phyloP scores from a whole-genome alignment of 2,888 invertebrate genomes.

The Polydrusus cervinus region DNA sequence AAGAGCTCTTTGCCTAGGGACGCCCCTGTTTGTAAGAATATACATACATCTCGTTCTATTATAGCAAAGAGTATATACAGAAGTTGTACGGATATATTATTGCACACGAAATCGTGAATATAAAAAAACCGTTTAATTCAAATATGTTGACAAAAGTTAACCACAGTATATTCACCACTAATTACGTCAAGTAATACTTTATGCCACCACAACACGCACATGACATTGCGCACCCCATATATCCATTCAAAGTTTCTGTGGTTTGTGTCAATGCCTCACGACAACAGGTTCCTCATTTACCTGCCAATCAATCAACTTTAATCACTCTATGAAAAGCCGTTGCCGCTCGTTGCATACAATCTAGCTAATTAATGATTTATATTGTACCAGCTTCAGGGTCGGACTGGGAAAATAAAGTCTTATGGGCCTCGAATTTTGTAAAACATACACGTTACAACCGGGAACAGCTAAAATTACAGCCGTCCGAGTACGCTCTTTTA shows the following conservation, averaged over 20 bases:
- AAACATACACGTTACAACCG: too few relatives aligned
- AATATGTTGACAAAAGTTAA: slow-evolving; percentile 12
- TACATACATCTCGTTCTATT: too few relatives aligned
- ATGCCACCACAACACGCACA: not conserved
- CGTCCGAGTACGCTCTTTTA: too few relatives aligned
- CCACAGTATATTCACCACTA: slow-evolving; percentile 4
- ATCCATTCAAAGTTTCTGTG: slow-evolving; percentile 24
- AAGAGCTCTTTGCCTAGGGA: too few relatives aligned
- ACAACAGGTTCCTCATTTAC: slow-evolving; percentile 33
- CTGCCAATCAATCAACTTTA: slow-evolving; percentile 33
- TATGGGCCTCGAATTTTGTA: too few relatives aligned
- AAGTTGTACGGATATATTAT: too few relatives aligned
- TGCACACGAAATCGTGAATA: not conserved
- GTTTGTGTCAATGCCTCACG: slow-evolving; percentile 9
- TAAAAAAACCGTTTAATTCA: not conserved
- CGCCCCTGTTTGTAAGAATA: too few relatives aligned
- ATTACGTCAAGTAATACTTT: not conserved
- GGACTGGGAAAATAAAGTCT: not conserved
- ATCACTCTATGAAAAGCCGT: slow-evolving; percentile 20
- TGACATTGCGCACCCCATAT: slow-evolving; percentile 3
- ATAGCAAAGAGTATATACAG: too few relatives aligned
- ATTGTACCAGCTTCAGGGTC: not conserved
- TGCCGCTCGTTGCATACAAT: slow-evolving; percentile 30
- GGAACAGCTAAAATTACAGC: too few relatives aligned
- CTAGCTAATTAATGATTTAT: slow-evolving; percentile 31